A percentile compares a stretch with the other conserved stretches of the same genome.
Conservation (phyloP, 2,113 vertebrate genomes). For the Phaethon lepturus region DNA sequence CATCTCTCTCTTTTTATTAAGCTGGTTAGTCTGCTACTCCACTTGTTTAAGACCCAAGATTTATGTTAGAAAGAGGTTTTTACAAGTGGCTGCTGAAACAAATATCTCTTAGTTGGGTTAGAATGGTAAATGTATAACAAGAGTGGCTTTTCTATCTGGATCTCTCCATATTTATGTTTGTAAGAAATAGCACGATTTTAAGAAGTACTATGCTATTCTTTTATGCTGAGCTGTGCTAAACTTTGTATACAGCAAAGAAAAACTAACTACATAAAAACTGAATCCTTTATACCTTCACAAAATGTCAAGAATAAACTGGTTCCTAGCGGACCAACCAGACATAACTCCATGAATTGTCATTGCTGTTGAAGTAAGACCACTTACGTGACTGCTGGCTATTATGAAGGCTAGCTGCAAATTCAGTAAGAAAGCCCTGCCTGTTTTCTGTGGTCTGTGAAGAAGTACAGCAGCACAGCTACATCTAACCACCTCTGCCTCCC, state of each 20-base stretch:
- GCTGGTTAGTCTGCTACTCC: conserved; percentile 68
- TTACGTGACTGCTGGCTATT: not conserved
- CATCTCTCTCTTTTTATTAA: conserved; percentile 76
- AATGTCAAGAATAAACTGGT: not conserved
- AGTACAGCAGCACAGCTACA: not conserved
- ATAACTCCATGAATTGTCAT: not conserved
- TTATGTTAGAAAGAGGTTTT: conserved; percentile 60
- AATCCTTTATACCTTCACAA: not conserved
- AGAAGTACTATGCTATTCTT: not conserved
- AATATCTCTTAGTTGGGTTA: not conserved
- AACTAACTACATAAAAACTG: not conserved
- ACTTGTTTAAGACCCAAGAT: conserved; percentile 65
- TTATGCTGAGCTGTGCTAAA: not conserved
- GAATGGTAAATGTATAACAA: conserved; percentile 3
- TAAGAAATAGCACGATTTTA: conserved; percentile 4
- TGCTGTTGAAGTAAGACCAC: not conserved
- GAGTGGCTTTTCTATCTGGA: not conserved
- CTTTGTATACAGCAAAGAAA: not conserved
- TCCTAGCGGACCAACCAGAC: not conserved
- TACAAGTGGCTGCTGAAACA: conserved; percentile 43
- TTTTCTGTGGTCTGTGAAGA: not conserved
- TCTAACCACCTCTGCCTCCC: not conserved
- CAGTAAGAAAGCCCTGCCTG: not conserved
- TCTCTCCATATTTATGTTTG: not conserved
- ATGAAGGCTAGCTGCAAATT: not conserved